A percentile compares a stretch with the other conserved stretches of the same genome.
These are phyloP conservation scores for Drosophila robusta DNA, from an alignment of 2,888 invertebrate species.

Conservation along the genomic window DNA sequence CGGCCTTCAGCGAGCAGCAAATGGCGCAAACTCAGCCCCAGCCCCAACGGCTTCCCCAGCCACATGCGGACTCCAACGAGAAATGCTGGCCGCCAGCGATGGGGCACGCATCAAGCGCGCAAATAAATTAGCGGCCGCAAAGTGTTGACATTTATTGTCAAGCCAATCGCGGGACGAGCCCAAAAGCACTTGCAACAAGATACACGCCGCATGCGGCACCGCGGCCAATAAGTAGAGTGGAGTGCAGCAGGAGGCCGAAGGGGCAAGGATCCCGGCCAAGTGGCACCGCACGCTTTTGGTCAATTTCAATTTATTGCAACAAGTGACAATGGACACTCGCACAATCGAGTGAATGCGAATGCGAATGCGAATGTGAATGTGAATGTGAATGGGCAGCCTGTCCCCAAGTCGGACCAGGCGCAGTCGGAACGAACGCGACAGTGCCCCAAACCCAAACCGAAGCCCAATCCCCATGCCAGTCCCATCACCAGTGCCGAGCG, in stretches of 20 bases:
- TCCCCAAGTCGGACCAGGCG: conserved; percentile 47
- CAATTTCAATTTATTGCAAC: conserved; percentile 78
- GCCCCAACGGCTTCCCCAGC: too few species aligned
- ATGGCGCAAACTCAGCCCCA: too few species aligned
- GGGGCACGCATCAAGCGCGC: conserved; percentile 65
- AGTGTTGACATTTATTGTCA: conserved; percentile 83
- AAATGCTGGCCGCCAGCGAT: conserved; percentile 46
- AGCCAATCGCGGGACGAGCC: conserved; percentile 43
- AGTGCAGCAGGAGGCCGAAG: not conserved
- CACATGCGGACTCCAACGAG: conserved; percentile 2
- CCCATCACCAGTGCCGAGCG: conserved; percentile 10
- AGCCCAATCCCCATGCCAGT: conserved; percentile 3
- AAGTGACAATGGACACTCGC: conserved; percentile 70
- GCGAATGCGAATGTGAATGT: conserved; percentile 33
- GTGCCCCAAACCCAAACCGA: not conserved
- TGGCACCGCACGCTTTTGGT: conserved; percentile 73
- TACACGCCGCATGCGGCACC: conserved; percentile 53
- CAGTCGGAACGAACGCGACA: not conserved
- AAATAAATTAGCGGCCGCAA: conserved; percentile 80
- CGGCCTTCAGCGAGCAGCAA: too few species aligned
- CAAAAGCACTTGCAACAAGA: conserved; percentile 63
- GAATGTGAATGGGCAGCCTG: conserved; percentile 43
- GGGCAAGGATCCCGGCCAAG: conserved; percentile 6
- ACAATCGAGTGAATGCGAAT: conserved; percentile 42
- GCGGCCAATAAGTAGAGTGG: conserved; percentile 42